Evolutionary conservation across 2,113 vertebrate genomes (phyloP).

Genomic region (Anarhynchus alexandrinus): DNA sequence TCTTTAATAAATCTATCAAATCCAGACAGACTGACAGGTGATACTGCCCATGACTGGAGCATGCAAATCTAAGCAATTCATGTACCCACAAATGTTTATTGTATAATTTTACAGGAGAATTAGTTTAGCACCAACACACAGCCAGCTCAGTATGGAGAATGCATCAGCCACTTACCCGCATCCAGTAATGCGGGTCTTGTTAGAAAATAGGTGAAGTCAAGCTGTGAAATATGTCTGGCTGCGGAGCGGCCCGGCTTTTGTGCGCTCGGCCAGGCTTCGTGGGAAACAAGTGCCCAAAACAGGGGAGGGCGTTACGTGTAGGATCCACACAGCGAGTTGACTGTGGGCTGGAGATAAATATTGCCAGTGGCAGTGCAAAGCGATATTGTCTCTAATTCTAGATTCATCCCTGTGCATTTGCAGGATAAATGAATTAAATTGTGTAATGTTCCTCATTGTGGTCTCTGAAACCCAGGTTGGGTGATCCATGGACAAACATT

Average conservation of each 20-base stretch:
- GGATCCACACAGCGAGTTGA: fast-evolving
- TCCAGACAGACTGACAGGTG: neutral
- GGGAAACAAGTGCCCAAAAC: neutral
- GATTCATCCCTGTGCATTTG: neutral
- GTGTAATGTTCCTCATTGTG: neutral
- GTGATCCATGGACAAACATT: neutral
- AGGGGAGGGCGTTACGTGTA: fast-evolving
- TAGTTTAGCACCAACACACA: neutral
- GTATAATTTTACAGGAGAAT: too few species aligned
- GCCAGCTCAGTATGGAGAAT: fast-evolving
- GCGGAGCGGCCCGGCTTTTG: neutral
- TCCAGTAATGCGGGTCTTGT: neutral
- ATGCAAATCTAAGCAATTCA: fast-evolving
- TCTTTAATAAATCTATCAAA: neutral
- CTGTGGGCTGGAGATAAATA: neutral
- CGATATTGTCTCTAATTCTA: neutral
- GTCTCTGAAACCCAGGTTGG: neutral
- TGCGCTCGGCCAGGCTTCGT: neutral
- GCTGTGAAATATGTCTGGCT: neutral
- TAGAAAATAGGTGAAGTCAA: neutral
- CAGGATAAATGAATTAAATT: neutral
- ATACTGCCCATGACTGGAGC: neutral
- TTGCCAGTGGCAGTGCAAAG: neutral
- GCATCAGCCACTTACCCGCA: neutral
- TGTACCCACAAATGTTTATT: fast-evolving